Evolutionary conservation across 2,888 invertebrate genomes (phyloP).

Genomic region (Podabrus alpinus): DNA sequence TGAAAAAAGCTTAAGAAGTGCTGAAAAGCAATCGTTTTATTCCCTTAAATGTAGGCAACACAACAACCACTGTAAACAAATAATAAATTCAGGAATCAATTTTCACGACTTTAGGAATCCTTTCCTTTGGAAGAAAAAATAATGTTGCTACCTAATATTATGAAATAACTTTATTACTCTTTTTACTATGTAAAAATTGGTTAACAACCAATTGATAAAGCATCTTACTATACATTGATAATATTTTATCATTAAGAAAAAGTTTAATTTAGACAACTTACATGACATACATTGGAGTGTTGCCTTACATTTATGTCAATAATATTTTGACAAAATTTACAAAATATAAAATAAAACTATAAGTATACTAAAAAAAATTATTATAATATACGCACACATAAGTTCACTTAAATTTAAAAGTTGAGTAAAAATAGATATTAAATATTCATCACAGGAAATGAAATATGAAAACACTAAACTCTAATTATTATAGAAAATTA

Average conservation of each 20-base stretch:
- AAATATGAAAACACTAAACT: background rate
- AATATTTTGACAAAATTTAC: conserved; percentile 19
- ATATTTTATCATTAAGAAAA: conserved; percentile 20
- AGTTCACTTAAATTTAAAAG: background rate
- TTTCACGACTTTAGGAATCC: too few species aligned
- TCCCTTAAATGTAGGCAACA: background rate
- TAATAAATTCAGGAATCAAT: too few species aligned
- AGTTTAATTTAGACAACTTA: conserved; percentile 21
- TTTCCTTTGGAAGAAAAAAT: too few species aligned
- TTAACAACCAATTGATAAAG: background rate
- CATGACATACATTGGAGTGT: conserved; percentile 29
- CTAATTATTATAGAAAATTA: background rate
- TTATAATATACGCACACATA: background rate
- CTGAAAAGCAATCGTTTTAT: too few species aligned
- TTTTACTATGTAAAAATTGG: conserved; percentile 14
- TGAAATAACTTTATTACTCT: background rate
- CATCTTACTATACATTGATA: conserved; percentile 11
- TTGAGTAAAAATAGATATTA: background rate
- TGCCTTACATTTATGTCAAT: conserved; percentile 28
- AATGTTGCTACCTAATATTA: background rate
- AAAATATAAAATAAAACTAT: conserved; percentile 7
- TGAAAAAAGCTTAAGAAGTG: too few species aligned
- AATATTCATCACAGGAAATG: background rate
- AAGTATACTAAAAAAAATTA: background rate
- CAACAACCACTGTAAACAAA: background rate